Evolutionary conservation across 2,888 invertebrate species (phyloP), one percentile per base, ranked within the genome.

Genomic region (Callyntrura sp.): DNA sequence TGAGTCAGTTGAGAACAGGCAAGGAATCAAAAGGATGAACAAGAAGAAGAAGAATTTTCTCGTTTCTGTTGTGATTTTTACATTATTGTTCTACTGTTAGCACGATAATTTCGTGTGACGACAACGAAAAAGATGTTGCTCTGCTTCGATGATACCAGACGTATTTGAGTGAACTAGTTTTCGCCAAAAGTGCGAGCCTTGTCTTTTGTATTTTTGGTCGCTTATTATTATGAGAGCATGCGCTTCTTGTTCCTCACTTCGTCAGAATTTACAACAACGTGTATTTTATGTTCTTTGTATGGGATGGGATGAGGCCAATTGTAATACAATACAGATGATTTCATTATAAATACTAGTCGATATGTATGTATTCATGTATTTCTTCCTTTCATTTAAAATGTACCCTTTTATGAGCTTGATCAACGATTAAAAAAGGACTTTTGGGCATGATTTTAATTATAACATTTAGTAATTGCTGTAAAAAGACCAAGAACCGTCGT

Each of bases 101-200:
- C 51, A 51, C 51, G 51, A 51, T 51, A 14, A 60, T 60, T 17
- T 17, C 20, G n/a, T 60, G 60, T 60, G 20, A 17, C 17, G n/a
- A 68, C n/a, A 5, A 35, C 17, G 5, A n/a, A 35, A 12, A 17
- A 9, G 68, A 68, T 35, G 17, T 35, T 68, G 62, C 43, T 68
- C 43, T 68, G 35, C 43, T 68, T 68, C 43, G 43, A 68, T 43
- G 17, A 68, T 68, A 35, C 35, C 35, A 35, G 35, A 35, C 35
- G 68, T 17, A 68, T 68, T 43, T 68, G 43, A 43, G 43, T 51
- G 48, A 76, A 76, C 76, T 76, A 76, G 76, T 76, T 76, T 76
- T 76, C 12, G 6, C 35, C 20, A 76, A 76, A 76, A 76, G 76
- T 76, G 76, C 76, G 48, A 76, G 76, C 76, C 76, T 51, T 76